Conservation (phyloP, 2,797 vertebrate species). For the Acridotheres tristis region DNA sequence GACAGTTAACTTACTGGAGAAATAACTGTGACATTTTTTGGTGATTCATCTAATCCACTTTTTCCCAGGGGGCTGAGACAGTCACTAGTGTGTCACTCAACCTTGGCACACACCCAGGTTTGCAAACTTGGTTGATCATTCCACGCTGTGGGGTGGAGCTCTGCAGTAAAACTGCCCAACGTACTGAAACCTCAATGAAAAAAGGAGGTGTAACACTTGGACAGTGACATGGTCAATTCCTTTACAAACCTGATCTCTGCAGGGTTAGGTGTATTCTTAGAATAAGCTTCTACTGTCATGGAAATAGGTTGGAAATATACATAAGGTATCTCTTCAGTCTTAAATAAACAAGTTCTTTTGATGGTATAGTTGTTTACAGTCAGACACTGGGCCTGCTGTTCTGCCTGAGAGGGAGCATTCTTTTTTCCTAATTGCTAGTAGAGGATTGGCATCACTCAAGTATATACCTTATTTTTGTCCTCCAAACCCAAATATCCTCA, state of each 20-base stretch:
- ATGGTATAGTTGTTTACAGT: neutral
- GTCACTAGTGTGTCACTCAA: neutral
- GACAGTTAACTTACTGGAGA: constrained; percentile 27
- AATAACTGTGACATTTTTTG: constrained; percentile 10
- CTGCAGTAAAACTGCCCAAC: neutral
- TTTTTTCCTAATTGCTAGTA: neutral
- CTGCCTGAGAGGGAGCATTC: neutral
- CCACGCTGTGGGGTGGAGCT: neutral
- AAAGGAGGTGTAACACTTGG: neutral
- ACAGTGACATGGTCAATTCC: neutral
- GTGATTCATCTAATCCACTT: constrained; percentile 13
- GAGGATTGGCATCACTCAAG: neutral
- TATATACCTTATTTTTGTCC: neutral
- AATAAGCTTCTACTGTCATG: neutral
- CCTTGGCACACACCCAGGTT: neutral
- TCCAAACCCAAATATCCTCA: neutral
- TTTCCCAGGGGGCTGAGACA: neutral
- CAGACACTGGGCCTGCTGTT: neutral
- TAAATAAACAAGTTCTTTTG: neutral
- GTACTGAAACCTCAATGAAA: neutral
- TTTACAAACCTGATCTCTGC: neutral
- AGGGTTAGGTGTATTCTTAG: neutral
- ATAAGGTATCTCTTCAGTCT: neutral
- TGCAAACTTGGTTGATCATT: neutral
- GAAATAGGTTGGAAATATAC: neutral